Evolutionary conservation across 2,113 vertebrate species (phyloP).

Genomic region (Cettia cetti): DNA sequence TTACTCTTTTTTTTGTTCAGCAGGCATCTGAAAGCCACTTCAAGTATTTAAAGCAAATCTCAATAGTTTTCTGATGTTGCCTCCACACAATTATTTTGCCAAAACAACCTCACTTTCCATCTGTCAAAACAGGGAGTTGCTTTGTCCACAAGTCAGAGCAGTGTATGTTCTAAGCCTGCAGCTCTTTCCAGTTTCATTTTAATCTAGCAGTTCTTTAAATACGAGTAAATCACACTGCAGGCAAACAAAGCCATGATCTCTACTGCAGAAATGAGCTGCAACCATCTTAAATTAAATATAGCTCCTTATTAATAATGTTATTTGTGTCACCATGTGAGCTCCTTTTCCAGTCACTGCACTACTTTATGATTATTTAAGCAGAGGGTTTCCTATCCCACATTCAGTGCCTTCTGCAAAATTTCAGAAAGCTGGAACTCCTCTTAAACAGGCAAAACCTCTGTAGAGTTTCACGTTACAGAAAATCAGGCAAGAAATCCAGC

Average conservation of each 20-base stretch:
- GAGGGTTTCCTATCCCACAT: neutral
- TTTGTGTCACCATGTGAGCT: neutral
- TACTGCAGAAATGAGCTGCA: neutral
- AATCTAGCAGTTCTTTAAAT: neutral
- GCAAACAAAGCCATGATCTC: neutral
- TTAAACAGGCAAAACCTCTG: neutral
- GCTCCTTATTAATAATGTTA: neutral
- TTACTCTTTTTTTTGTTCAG: neutral
- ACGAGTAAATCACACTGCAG: neutral
- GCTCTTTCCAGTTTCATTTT: neutral
- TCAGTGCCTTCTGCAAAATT: neutral
- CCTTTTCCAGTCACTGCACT: neutral
- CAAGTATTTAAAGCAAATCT: neutral
- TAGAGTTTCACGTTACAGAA: neutral
- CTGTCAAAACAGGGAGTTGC: neutral
- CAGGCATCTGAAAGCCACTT: neutral
- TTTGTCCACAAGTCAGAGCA: neutral
- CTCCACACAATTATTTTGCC: neutral
- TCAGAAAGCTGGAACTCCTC: neutral
- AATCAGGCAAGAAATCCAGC: neutral
- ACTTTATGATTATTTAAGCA: neutral
- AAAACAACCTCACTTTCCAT: neutral
- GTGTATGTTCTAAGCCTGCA: neutral
- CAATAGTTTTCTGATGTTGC: neutral
- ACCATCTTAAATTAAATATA: neutral